Evolutionary conservation across 1,140 invertebrate species (phyloP).

Genomic region (Saccostrea echinata): DNA sequence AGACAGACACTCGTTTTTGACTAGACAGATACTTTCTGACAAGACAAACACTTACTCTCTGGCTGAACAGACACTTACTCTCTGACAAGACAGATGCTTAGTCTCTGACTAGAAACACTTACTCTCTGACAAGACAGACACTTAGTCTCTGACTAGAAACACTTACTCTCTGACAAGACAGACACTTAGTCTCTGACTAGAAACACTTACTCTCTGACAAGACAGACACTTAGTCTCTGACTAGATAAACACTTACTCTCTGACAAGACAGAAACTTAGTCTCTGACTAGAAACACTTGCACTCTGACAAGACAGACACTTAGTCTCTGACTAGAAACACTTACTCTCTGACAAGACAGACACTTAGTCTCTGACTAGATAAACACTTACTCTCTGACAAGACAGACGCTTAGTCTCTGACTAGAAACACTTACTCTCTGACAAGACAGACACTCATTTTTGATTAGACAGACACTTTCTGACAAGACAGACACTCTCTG

Average conservation of each 20-base stretch:
- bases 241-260: not conserved
- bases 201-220: slow-evolving; percentile 72
- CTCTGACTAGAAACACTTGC: not conserved
- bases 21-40: not conserved
- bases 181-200: too few species aligned
- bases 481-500: slow-evolving; percentile 63
- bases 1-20: not conserved
- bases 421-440: not conserved
- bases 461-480: not conserved
- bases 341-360: slow-evolving; percentile 73
- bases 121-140: too few species aligned
- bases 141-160: too few species aligned
- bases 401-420: not conserved
- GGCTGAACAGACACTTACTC: not conserved
- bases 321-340: not conserved
- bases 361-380: not conserved
- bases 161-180: too few species aligned
- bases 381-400: not conserved
- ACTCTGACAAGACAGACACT: not conserved
- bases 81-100: not conserved
- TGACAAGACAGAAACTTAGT: not conserved
- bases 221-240: not conserved
- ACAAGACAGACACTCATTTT: not conserved
- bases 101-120: not conserved
- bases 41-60: slow-evolving; percentile 55